Evolutionary conservation across 2,888 invertebrate genomes (phyloP), one percentile per base, ranked within the genome.

Genomic region (Lasioglossum vierecki): DNA sequence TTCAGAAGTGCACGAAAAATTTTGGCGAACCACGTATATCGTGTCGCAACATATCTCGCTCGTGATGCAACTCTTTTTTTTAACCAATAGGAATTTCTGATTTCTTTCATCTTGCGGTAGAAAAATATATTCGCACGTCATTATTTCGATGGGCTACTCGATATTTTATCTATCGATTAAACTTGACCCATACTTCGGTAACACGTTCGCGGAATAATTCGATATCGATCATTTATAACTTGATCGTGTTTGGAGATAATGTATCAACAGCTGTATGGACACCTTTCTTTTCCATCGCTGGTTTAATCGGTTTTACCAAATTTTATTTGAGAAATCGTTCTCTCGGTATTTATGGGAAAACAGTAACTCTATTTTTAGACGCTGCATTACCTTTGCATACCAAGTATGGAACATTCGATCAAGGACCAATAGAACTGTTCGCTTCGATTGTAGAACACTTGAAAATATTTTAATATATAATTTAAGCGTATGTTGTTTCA

Each of bases 11-110:
- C 39, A 22, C 18, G 68, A 22, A 22, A 39, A 68, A 39, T 22
- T 68, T 39, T 39, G 39, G 9, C 68, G 68, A 41, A 41, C 49
- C n/a, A 53, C 22, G 49, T 26, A 74, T 44, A n/a, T 60, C 22
- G 46, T 66, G 53, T 66, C 71, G 79, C 35, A n/a, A 46, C 15
- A 46, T 49, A 60, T 26, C 41, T 35, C 41, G 44, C 35, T 63
- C 70, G 18, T 57, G 49, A 44, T 68, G 70, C n/a, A 41, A 70
- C 39, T 39, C 74, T 15, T 53, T 74, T 84, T 72, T 60, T 22
- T n/a, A 49, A 84, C 60, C 41, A n/a, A 79, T 78, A 68, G n/a
- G 53, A 73, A 57, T 68, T 73, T 2, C 70, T n/a, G 4, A 39
- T 70, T 46, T 60, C 53, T 46, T n/a, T n/a, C 22, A 4, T 4